A percentile compares a stretch with the other conserved stretches of the same genome.
phyloP scores from a whole-genome alignment of 1,140 invertebrate species.

The Zophobas morio region DNA sequence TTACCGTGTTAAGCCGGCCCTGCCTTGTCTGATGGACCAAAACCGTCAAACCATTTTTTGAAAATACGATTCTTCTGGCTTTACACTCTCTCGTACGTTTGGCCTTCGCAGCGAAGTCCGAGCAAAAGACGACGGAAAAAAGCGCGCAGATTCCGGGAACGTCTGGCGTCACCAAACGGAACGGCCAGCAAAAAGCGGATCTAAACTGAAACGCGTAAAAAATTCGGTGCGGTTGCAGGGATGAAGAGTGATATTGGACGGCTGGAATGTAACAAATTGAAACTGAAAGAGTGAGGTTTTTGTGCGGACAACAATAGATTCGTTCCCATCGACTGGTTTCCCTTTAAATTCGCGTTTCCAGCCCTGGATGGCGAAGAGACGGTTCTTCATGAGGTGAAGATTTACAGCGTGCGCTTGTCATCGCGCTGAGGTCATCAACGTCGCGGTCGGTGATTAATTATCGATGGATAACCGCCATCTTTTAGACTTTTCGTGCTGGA shows the following conservation, averaged over 20 bases:
- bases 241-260: neutral
- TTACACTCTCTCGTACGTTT: too few relatives aligned
- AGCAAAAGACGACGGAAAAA: too few relatives aligned
- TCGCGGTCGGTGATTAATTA: slow-evolving; percentile 35
- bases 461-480: neutral
- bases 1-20: too few relatives aligned
- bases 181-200: too few relatives aligned
- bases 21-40: too few relatives aligned
- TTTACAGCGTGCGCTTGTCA: slow-evolving; percentile 21
- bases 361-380: neutral
- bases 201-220: too few relatives aligned
- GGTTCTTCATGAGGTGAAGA: slow-evolving; percentile 10
- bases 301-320: slow-evolving; percentile 27
- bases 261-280: slow-evolving; percentile 28
- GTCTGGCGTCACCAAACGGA: too few relatives aligned
- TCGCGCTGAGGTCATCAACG: slow-evolving; percentile 24
- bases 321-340: slow-evolving; percentile 13
- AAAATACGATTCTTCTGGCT: too few relatives aligned
- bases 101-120: too few relatives aligned
- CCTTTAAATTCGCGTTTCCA: slow-evolving; percentile 23
- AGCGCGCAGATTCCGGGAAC: too few relatives aligned
- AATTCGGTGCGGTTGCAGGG: too few relatives aligned
- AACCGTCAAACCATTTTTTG: too few relatives aligned
- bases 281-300: slow-evolving; percentile 23
- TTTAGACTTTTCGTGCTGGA: neutral